phyloP scores from a whole-genome alignment of 2,113 vertebrate species.

The Saiga tatarica region DNA sequence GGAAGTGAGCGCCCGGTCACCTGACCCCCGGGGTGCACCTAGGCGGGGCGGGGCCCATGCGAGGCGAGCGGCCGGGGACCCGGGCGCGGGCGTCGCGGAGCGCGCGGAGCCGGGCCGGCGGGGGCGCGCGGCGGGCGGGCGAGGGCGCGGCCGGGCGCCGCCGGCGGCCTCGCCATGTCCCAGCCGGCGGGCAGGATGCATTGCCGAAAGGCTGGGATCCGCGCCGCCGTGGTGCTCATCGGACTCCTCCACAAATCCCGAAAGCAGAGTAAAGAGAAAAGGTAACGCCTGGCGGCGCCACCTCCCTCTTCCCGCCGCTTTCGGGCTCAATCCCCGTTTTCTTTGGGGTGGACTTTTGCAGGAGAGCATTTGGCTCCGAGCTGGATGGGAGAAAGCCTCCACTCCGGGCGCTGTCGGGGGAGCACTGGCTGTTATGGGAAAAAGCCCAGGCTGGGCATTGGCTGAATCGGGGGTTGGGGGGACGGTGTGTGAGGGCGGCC shows the following conservation, averaged over 20 bases:
- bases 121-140: slow-evolving; percentile 57
- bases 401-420: not conserved
- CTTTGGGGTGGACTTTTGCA: slow-evolving; percentile 48
- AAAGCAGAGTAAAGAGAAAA: slow-evolving; percentile 86
- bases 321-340: not conserved
- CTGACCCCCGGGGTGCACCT: slow-evolving; percentile 76
- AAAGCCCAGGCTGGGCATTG: not conserved
- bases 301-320: not conserved
- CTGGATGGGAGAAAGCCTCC: not conserved
- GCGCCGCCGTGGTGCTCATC: slow-evolving; percentile 94
- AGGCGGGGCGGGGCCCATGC: slow-evolving; percentile 70
- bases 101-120: slow-evolving; percentile 22
- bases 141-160: slow-evolving; percentile 70
- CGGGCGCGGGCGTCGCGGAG: slow-evolving; percentile 26
- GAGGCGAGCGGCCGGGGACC: slow-evolving; percentile 57
- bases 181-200: slow-evolving; percentile 84
- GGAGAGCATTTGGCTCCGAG: not conserved
- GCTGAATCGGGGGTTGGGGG: not conserved
- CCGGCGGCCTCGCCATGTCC: slow-evolving; percentile 84
- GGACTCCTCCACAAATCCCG: slow-evolving; percentile 95
- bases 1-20: slow-evolving; percentile 74
- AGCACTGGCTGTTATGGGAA: not conserved
- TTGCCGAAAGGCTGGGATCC: slow-evolving; percentile 92
- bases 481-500: not conserved
- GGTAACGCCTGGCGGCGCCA: slow-evolving; percentile 72